Percentiles rank a stretch among this genome's conserved stretches.
phyloP scores from a whole-genome alignment of 2,888 invertebrate genomes.

The Liopterus haemorrhoidalis region DNA sequence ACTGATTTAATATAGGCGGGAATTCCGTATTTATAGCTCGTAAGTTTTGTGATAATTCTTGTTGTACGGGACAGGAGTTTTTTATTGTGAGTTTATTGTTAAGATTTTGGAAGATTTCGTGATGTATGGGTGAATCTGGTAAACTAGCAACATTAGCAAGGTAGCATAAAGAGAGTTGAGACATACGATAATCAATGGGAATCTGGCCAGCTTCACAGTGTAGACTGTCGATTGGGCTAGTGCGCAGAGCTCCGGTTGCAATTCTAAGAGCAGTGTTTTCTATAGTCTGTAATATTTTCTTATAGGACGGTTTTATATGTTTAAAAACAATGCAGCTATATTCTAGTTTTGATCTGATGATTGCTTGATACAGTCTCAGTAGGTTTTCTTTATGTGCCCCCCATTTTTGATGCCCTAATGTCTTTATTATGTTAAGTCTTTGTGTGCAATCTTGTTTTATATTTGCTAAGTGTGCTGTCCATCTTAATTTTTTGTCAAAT shows the following conservation, averaged over 20 bases:
- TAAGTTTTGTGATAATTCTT: too few species aligned
- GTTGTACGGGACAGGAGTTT: too few species aligned
- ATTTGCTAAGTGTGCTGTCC: slow-evolving; percentile 3
- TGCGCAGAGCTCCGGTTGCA: slow-evolving; percentile 5
- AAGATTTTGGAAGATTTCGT: too few species aligned
- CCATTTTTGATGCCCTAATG: slow-evolving; percentile 1
- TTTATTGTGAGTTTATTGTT: too few species aligned
- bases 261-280: slow-evolving; percentile 1
- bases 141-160: too few species aligned
- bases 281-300: too few species aligned
- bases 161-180: too few species aligned
- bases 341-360: slow-evolving; percentile 1
- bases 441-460: background rate
- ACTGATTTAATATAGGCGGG: too few species aligned
- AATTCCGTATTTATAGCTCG: too few species aligned
- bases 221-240: slow-evolving; percentile 4
- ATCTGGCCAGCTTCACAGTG: background rate
- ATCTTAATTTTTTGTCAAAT: background rate
- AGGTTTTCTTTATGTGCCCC: slow-evolving; percentile 4
- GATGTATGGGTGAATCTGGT: too few species aligned
- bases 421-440: slow-evolving; percentile 9
- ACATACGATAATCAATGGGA: too few species aligned
- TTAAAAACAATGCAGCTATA: slow-evolving; percentile 5
- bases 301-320: background rate
- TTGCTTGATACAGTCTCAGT: background rate